Percentiles rank a stretch among this genome's conserved stretches.
phyloP scores from a whole-genome alignment of 64 coral and sea anemone species.

The Actinia tenebrosa region DNA sequence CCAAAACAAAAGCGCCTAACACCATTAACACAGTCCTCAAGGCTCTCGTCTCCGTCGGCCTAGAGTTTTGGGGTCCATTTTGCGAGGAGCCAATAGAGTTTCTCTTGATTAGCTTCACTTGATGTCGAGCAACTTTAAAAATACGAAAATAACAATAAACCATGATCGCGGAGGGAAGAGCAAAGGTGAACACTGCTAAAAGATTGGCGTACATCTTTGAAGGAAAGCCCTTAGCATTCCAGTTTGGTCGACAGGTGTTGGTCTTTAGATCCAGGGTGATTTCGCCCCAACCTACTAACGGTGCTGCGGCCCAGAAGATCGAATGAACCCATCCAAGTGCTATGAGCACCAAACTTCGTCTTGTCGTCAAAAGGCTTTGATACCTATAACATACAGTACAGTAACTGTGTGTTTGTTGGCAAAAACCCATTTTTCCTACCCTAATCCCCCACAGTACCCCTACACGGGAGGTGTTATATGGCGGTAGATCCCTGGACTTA shows the following conservation, averaged over 20 bases:
- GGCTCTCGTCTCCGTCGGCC: slow-evolving; percentile 66
- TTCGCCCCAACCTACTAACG: slow-evolving; percentile 78
- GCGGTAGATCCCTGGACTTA: no score
- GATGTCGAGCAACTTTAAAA: slow-evolving; percentile 64
- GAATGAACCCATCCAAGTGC: slow-evolving; percentile 59
- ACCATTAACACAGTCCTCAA: slow-evolving; percentile 78
- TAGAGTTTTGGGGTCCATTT: neutral
- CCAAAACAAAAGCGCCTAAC: slow-evolving; percentile 63
- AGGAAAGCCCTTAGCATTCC: slow-evolving; percentile 32
- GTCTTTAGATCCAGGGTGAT: slow-evolving; percentile 53
- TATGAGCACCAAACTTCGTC: slow-evolving; percentile 20
- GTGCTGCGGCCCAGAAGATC: slow-evolving; percentile 70
- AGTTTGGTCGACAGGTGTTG: slow-evolving; percentile 74
- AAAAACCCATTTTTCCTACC: neutral
- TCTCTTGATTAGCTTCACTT: slow-evolving; percentile 50
- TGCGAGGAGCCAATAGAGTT: slow-evolving; percentile 27
- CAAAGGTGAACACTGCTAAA: slow-evolving; percentile 59
- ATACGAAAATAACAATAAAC: slow-evolving; percentile 63
- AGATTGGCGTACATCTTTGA: slow-evolving; percentile 37
- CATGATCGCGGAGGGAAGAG: slow-evolving; percentile 44
- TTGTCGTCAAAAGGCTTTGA: slow-evolving; percentile 25
- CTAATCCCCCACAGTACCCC: no score
- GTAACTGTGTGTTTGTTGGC: neutral
- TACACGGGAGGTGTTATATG: no score
- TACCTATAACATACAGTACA: slow-evolving; percentile 19